Evolutionary conservation across 2,888 invertebrate species (phyloP).

Genomic region (Diloba caeruleocephala): DNA sequence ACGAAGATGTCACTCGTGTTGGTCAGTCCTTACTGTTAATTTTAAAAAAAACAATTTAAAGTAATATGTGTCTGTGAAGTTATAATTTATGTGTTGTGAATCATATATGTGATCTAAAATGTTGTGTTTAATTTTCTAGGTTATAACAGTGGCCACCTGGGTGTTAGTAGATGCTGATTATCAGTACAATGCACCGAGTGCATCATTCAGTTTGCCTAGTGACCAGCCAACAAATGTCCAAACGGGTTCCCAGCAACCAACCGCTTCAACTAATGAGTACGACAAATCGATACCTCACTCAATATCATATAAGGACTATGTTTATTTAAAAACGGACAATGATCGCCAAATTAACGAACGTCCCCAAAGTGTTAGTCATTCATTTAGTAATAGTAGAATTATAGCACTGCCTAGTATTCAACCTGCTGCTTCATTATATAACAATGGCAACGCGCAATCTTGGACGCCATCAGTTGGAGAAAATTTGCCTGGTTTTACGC

Average conservation of each 20-base stretch:
- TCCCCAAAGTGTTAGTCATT: constrained; percentile 3
- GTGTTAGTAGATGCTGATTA: constrained; percentile 41
- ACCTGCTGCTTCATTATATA: not conserved
- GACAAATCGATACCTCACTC: constrained; percentile 57
- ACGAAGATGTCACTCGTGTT: constrained; percentile 59
- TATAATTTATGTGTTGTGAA: constrained; percentile 9
- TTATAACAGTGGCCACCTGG: constrained; percentile 24
- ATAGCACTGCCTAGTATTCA: not conserved
- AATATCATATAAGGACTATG: constrained; percentile 56
- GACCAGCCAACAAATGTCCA: constrained; percentile 5
- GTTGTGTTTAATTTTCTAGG: constrained; percentile 43
- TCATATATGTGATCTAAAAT: constrained; percentile 15
- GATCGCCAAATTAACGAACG: constrained; percentile 12
- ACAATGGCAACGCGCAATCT: constrained; percentile 17
- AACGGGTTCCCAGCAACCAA: not conserved
- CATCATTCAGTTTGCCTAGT: not conserved
- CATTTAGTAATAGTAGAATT: not conserved
- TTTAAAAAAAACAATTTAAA: not conserved
- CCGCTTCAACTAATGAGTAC: constrained; percentile 15
- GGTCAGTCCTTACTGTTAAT: constrained; percentile 63
- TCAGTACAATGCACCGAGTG: constrained; percentile 28
- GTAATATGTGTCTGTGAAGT: constrained; percentile 18
- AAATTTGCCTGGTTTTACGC: constrained; percentile 1
- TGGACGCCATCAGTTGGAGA: not conserved
- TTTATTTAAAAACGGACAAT: constrained; percentile 56